Percentiles rank a stretch among this genome's conserved stretches.
These are phyloP conservation scores for Chloropsis hardwickii DNA, from an alignment of 2,113 vertebrate species.

Conservation along the genomic window DNA sequence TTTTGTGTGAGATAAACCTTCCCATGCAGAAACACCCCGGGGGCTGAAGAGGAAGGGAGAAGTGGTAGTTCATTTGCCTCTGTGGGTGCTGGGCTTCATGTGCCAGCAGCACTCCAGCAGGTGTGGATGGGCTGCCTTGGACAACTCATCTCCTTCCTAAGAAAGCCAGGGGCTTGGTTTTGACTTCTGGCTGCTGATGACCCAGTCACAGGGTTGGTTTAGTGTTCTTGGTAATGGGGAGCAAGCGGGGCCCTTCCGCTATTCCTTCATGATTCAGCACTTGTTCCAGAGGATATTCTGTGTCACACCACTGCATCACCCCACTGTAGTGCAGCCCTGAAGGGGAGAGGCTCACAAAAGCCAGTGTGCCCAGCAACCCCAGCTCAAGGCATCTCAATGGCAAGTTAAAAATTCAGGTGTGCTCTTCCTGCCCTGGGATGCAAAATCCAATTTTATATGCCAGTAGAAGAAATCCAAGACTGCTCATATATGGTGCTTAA, in stretches of 20 bases:
- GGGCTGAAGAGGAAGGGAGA: background rate
- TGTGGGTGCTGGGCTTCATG: background rate
- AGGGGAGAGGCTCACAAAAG: background rate
- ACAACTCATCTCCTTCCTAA: background rate
- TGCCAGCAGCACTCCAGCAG: background rate
- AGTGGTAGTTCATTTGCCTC: background rate
- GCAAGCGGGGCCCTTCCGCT: background rate
- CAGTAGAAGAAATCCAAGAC: background rate
- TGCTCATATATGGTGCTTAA: background rate
- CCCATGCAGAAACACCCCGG: fast-evolving
- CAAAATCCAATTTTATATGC: background rate
- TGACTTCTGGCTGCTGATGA: background rate
- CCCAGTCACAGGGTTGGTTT: background rate
- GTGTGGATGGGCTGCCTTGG: background rate
- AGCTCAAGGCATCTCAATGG: background rate
- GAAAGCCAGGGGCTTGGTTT: background rate
- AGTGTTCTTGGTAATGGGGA: background rate
- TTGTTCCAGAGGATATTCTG: background rate
- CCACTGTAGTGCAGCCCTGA: background rate
- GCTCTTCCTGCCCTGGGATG: background rate
- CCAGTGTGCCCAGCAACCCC: background rate
- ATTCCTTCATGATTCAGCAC: background rate
- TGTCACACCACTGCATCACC: background rate
- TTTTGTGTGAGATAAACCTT: background rate
- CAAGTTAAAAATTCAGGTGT: background rate